Evolutionary conservation across 1,140 invertebrate species (phyloP), one percentile per base, ranked within the genome.

Genomic region (Hypsibius dujardini): DNA sequence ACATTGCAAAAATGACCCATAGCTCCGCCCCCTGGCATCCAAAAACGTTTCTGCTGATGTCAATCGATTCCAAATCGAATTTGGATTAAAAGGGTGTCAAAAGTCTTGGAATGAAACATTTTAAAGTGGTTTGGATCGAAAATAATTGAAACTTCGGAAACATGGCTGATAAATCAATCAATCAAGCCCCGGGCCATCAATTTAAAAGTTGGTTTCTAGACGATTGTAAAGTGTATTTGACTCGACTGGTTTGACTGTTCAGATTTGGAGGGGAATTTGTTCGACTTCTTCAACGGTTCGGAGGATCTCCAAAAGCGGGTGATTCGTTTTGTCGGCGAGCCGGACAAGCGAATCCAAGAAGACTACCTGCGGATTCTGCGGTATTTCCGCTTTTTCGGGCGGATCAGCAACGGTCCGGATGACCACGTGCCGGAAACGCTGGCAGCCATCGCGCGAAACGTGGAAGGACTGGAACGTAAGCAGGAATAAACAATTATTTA

Each of bases 241-340:
- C n/a, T n/a, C n/a, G n/a, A n/a, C n/a, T n/a, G 62, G 7, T 46
- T 70, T 74, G 72, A 69, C 67, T 75, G 72, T 76, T 69, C 75
- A 89, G 88, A 86, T 75, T 84, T 95, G 74, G 90, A 98, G 82
- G 96, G 96, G 1, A 88, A 85, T 12, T 83, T 99, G 0, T 95
- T 93, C 82, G 96, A 99, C 82, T 98, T 96, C 80, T 98, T 96
- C 77, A 88, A 86, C 84, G 96, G 96, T 1, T 88, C 87, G 78
- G 87, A 95, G 73, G 94, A 99, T 83, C 80, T 99, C 47, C 80
- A 87, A 75, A 85, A 88, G 0, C 82, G 82, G 74, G 84, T 83
- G 75, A 81, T 99, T 47, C 81, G 82, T 56, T 99, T 99, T 86
- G 96, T 99, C 72, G 96, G 95, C 1, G 84, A 92, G 80, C 81